A percentile compares a stretch with the other conserved stretches of the same genome.
phyloP scores from a whole-genome alignment of 2,797 vertebrate species.

The Sebastes variabilis region DNA sequence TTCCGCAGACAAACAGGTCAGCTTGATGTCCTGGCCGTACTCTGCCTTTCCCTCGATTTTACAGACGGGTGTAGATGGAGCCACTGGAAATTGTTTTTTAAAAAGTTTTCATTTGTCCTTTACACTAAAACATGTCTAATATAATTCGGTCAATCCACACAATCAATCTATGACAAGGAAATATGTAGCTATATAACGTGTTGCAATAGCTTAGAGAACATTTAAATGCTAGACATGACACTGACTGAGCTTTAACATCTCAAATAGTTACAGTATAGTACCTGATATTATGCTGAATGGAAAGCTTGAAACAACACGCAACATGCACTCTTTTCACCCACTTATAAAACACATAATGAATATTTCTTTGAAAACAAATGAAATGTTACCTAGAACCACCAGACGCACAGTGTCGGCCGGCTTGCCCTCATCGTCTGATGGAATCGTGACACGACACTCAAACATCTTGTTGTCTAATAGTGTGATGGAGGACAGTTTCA shows the following conservation, averaged over 20 bases:
- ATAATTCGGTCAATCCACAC: not conserved
- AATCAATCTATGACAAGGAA: not conserved
- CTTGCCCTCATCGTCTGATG: conserved; percentile 5
- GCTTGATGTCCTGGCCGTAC: conserved; percentile 85
- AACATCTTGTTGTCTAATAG: conserved; percentile 55
- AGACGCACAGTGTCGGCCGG: not conserved
- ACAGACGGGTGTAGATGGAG: conserved; percentile 88
- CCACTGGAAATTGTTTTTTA: conserved; percentile 74
- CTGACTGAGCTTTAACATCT: not conserved
- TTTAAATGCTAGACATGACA: not conserved
- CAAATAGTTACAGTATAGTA: not conserved
- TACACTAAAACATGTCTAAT: not conserved
- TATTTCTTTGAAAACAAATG: not conserved
- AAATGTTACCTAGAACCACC: conserved; percentile 76
- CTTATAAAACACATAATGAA: not conserved
- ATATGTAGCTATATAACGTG: not conserved
- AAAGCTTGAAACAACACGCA: not conserved
- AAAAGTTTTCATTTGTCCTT: not conserved
- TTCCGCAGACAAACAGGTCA: conserved; percentile 87
- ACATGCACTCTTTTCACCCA: not conserved
- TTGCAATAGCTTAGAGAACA: not conserved
- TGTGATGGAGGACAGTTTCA: conserved; percentile 57
- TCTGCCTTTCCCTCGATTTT: conserved; percentile 79
- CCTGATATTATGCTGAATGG: not conserved
- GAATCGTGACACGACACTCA: conserved; percentile 61